Conservation (phyloP, 2,797 vertebrate genomes). For the Sebastes itinus region DNA sequence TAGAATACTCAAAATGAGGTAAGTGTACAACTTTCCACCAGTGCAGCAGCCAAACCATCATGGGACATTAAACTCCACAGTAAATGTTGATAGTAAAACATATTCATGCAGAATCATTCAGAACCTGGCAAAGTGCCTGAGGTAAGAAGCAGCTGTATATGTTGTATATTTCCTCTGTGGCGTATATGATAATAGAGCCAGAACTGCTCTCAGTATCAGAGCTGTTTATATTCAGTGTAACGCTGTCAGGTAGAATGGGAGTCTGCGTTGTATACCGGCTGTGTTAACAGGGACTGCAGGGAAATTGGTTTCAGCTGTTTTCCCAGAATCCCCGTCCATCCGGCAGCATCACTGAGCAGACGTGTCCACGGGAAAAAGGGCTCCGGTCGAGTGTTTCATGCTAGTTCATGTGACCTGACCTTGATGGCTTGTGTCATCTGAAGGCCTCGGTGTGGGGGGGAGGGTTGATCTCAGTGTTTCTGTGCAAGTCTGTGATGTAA, state of each 20-base stretch:
- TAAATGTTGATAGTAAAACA: neutral
- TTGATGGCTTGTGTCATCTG: constrained; percentile 3
- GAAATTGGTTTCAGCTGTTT: constrained; percentile 28
- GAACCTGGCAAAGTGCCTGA: neutral
- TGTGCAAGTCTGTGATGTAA: neutral
- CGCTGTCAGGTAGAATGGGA: constrained; percentile 37
- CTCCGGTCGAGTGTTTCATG: neutral
- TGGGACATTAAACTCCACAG: neutral
- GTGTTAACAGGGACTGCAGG: constrained; percentile 5
- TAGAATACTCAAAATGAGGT: no score
- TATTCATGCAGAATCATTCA: constrained; percentile 1
- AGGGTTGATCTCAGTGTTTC: neutral
- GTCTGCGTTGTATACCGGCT: neutral
- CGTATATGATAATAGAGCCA: neutral
- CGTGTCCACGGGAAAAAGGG: neutral
- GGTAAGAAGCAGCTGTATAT: constrained; percentile 1
- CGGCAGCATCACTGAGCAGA: neutral
- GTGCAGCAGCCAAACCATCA: neutral
- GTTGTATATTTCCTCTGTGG: constrained; percentile 1
- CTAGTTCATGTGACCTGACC: constrained; percentile 16
- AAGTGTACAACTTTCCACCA: neutral
- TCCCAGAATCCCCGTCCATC: neutral
- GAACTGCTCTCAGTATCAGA: constrained; percentile 56
- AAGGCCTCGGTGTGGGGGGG: neutral
- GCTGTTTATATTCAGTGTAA: constrained; percentile 29